A percentile compares a stretch with the other conserved stretches of the same genome.
These are phyloP conservation scores for Cheilosia urbana DNA, from an alignment of 2,888 invertebrate species.

Conservation along the genomic window DNA sequence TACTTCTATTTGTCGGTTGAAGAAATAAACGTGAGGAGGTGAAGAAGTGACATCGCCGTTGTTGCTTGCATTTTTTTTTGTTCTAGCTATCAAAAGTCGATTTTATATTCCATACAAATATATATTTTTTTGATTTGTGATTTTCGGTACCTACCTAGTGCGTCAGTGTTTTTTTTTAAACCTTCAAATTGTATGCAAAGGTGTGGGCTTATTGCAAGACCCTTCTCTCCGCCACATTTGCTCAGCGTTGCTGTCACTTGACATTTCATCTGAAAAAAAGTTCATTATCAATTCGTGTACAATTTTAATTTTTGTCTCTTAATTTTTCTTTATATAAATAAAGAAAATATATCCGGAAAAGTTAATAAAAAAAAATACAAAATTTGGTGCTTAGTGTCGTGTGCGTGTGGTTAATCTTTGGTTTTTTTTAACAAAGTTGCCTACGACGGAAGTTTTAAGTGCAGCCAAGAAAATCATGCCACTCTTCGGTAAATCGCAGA, in stretches of 20 bases:
- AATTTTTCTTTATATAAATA: slow-evolving; percentile 21
- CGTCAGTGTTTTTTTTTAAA: slow-evolving; percentile 33
- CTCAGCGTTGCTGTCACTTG: slow-evolving; percentile 60
- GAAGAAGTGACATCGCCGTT: slow-evolving; percentile 67
- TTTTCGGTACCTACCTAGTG: slow-evolving; percentile 34
- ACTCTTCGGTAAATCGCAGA: slow-evolving; percentile 98
- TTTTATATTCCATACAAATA: slow-evolving; percentile 18
- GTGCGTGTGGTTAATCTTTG: slow-evolving; percentile 42
- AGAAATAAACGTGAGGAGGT: slow-evolving; percentile 67
- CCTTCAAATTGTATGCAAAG: slow-evolving; percentile 48
- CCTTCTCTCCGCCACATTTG: slow-evolving; percentile 52
- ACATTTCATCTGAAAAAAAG: slow-evolving; percentile 57
- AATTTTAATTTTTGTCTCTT: slow-evolving; percentile 43
- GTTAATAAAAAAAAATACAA: slow-evolving; percentile 28
- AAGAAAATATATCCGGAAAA: slow-evolving; percentile 22
- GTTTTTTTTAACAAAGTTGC: slow-evolving; percentile 28
- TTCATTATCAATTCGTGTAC: slow-evolving; percentile 69
- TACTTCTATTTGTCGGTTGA: slow-evolving; percentile 56
- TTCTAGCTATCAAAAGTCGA: slow-evolving; percentile 46
- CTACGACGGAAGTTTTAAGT: slow-evolving; percentile 68
- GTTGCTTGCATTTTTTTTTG: slow-evolving; percentile 53
- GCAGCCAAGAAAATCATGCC: slow-evolving; percentile 87
- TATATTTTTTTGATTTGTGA: slow-evolving; percentile 6
- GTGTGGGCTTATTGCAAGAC: slow-evolving; percentile 69
- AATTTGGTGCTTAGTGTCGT: slow-evolving; percentile 59